Evolutionary conservation across 2,888 invertebrate species (phyloP), one percentile per base, ranked within the genome.

Genomic region (Pyrrhia umbra): DNA sequence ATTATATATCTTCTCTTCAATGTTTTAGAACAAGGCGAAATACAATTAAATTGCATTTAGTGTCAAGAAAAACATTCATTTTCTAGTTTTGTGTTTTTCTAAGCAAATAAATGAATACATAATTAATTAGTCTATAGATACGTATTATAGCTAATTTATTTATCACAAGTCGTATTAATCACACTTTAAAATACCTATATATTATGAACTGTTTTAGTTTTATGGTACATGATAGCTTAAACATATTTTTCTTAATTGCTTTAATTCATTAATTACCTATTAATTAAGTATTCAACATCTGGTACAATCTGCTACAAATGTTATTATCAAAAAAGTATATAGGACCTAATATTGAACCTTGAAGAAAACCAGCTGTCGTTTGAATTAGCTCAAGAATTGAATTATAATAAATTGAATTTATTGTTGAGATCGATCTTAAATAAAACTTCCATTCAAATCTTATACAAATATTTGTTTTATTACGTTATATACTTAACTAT

Each of bases 381-480:
- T 10, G 10, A 27, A 27, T 27, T 10, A 27, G 27, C 9, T 27
- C 9, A 6, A 27, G n/a, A n/a, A n/a, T n/a, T n/a, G n/a, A n/a
- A n/a, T n/a, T n/a, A n/a, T n/a, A n/a, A n/a, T n/a, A 34, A n/a
- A 1, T 16, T 13, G 8, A 21, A n/a, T 8, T 3, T 1, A 16
- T 16, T 13, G 13, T 23, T 9, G 5, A 27, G 20, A 6, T n/a
- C 1, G 27, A 6, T 27, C 27, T 13, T 3, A 34, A 66, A 68
- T 46, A 37, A 68, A 68, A 68, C n/a, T 1, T 15, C n/a, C 1
- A 4, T 6, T 6, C 2, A 5, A 57, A 27, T 61, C 25, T 18
- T 27, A 47, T 37, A 43, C 18, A 45, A 50, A 27, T 34, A 68
- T 39, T 42, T 34, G 23, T 39, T 70, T 61, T 61, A 73, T 57